phyloP scores from a whole-genome alignment of 2,797 vertebrate species.

The Epinephelus awoara region DNA sequence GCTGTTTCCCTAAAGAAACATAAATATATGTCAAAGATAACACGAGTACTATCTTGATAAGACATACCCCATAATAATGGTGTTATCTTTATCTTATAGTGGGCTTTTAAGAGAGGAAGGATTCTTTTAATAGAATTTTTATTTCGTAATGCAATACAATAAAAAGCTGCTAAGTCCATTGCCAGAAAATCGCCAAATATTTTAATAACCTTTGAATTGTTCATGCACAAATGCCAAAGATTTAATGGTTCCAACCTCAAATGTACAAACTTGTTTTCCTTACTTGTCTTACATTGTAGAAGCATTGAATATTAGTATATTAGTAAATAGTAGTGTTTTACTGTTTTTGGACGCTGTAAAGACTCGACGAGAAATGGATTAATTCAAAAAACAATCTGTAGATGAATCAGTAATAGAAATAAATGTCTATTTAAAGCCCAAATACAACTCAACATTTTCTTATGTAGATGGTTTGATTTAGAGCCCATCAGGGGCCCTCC shows the following conservation, averaged over 20 bases:
- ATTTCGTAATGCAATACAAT: neutral
- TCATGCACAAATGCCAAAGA: neutral
- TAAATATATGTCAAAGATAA: neutral
- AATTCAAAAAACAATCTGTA: too few relatives aligned
- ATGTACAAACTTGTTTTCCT: neutral
- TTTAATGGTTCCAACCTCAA: neutral
- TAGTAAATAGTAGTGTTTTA: neutral
- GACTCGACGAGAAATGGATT: neutral
- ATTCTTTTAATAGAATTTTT: neutral
- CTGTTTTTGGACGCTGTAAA: neutral
- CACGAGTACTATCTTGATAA: neutral
- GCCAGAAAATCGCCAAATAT: neutral
- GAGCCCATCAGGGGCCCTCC: neutral
- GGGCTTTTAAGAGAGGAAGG: neutral
- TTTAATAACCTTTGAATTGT: neutral
- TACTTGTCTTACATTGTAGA: neutral
- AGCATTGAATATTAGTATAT: neutral
- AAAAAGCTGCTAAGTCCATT: too few relatives aligned
- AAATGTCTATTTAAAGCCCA: neutral
- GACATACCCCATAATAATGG: neutral
- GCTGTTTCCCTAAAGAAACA: conserved; percentile 18
- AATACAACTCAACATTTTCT: neutral
- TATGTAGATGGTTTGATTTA: neutral
- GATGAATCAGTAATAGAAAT: neutral
- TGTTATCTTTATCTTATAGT: neutral